A percentile compares a stretch with the other conserved stretches of the same genome.
phyloP scores from a whole-genome alignment of 2,113 vertebrate genomes.

The Thomomys bottae region DNA sequence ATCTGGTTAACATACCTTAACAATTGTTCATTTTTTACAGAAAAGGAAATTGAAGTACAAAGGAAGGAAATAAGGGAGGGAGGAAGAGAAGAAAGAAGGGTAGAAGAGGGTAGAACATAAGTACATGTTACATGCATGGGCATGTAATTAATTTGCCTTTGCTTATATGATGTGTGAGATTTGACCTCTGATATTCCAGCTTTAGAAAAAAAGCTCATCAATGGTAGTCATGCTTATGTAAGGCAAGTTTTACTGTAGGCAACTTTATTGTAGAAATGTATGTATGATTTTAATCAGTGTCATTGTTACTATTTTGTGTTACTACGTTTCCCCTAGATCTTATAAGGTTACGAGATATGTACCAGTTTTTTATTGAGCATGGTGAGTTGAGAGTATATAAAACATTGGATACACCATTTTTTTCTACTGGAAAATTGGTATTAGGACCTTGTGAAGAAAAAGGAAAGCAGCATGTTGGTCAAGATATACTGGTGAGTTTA shows the following conservation, averaged over 20 bases:
- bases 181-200: background rate
- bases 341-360: constrained; percentile 71
- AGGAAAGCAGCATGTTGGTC: constrained; percentile 83
- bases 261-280: background rate
- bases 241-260: background rate
- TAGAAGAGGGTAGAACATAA: background rate
- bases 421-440: constrained; percentile 86
- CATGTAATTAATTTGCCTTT: background rate
- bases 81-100: background rate
- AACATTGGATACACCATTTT: constrained; percentile 80
- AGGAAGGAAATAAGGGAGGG: background rate
- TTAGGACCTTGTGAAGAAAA: constrained; percentile 87
- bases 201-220: background rate
- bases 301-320: constrained; percentile 17
- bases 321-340: constrained; percentile 81
- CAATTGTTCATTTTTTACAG: constrained; percentile 5
- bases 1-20: background rate
- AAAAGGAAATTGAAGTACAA: constrained; percentile 27
- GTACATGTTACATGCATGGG: too few relatives aligned
- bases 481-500: constrained; percentile 85
- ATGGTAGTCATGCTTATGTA: background rate
- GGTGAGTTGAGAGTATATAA: constrained; percentile 82
- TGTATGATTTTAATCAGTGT: constrained; percentile 13
- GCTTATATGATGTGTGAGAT: background rate
- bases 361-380: constrained; percentile 66